phyloP scores from a whole-genome alignment of 2,888 invertebrate species.

The Lasioglossum figueresi region DNA sequence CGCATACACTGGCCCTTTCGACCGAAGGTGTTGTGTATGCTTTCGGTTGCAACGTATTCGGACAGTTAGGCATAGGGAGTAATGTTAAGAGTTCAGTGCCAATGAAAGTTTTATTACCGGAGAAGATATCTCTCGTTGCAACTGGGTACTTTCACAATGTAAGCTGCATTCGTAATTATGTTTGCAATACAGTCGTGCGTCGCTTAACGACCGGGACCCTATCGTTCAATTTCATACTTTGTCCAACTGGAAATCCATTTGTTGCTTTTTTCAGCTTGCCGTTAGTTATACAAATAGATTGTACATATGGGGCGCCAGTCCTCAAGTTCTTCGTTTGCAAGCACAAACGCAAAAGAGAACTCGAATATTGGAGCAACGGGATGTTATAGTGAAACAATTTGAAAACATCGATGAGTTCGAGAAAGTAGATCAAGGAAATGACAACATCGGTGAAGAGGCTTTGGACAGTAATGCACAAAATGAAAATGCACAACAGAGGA shows the following conservation, averaged over 20 bases:
- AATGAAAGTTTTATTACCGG: slow-evolving; percentile 85
- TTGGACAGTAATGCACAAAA: slow-evolving; percentile 35
- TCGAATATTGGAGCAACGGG: slow-evolving; percentile 85
- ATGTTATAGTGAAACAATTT: slow-evolving; percentile 82
- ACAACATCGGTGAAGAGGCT: slow-evolving; percentile 29
- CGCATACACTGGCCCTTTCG: slow-evolving; percentile 89
- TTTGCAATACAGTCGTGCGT: not conserved
- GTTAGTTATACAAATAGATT: slow-evolving; percentile 88
- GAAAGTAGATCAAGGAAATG: slow-evolving; percentile 36
- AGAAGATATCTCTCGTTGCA: slow-evolving; percentile 85
- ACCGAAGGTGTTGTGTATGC: slow-evolving; percentile 89
- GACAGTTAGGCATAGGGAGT: slow-evolving; percentile 89
- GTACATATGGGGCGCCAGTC: slow-evolving; percentile 91
- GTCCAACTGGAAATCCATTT: not conserved
- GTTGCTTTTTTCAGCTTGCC: slow-evolving; percentile 86
- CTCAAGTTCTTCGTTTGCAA: slow-evolving; percentile 89
- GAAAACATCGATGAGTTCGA: slow-evolving; percentile 61
- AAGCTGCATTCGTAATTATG: slow-evolving; percentile 81
- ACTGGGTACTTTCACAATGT: slow-evolving; percentile 92
- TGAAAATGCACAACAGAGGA: slow-evolving; percentile 40
- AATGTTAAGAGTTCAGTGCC: slow-evolving; percentile 87
- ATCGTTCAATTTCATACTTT: too few species aligned
- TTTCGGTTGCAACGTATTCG: slow-evolving; percentile 91
- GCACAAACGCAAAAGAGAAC: slow-evolving; percentile 87
- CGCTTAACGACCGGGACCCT: not conserved